Base-by-base conservation (phyloP, 2,113 vertebrate species). In the Poeciliopsis prolifica region DNA sequence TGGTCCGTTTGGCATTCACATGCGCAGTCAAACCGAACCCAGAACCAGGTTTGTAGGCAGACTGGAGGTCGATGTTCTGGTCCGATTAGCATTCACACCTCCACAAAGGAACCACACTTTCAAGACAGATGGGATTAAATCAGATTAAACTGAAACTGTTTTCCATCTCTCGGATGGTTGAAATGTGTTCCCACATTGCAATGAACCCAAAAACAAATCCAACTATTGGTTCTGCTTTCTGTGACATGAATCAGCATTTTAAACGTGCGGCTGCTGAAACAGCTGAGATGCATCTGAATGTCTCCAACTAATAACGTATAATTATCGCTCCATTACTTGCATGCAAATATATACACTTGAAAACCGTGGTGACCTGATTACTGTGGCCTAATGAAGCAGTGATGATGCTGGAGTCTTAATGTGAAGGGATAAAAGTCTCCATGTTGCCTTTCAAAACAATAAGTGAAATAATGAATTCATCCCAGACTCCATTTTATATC, bases 401-500 rank as follows among this genome's bases (percentile, higher is more conserved):
- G 9, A 72, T 58, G 37, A 22, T 4, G 1, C 42, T 35, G 62
- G 26, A 72, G n/a, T 70, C 24, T n/a, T 71, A 78, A 72, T 74
- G 42, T 60, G 58, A 79, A 73, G 73, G 68, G 77, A 80, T 74
- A 58, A 84, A 86, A 82, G 72, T 74, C 31, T 69, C 72, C 67
- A 85, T 79, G 82, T 81, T 87, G 85, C 83, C 88, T 87, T 85
- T 86, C 70, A 35, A n/a, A 90, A 88, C 73, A 84, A 83, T 86
- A 86, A 72, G 64, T 71, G 71, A 86, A 91, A 85, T 90, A 91
- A 93, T 91, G 42, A 87, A 92, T 91, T 85, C 84, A 85, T 88
- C 74, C 70, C 44, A 19, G 82, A 90, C 87, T 94, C 83, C 86
- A 91, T 94, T 93, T 93, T 82, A 94, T 90, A 89, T 86, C 91